A percentile compares a stretch with the other conserved stretches of the same genome.
These are phyloP conservation scores for Brachymystax lenok DNA, from an alignment of 2,797 vertebrate genomes.

Conservation along the genomic window DNA sequence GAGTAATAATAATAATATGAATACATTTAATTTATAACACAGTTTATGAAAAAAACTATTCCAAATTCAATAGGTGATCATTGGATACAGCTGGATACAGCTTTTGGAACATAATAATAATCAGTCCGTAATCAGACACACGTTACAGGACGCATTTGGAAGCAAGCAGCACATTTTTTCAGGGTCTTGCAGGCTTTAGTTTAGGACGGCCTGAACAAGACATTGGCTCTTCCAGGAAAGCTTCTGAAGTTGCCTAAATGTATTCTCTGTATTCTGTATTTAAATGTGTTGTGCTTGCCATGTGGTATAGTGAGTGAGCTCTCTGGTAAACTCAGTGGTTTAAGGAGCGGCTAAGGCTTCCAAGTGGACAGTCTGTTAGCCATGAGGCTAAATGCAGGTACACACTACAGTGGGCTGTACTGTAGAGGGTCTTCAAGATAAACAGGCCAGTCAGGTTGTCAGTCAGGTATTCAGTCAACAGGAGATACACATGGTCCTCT, in stretches of 20 bases:
- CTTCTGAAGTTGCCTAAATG: slow-evolving; percentile 24
- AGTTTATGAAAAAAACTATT: background rate
- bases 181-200: background rate
- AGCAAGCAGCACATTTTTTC: background rate
- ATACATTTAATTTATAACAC: background rate
- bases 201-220: slow-evolving; percentile 27
- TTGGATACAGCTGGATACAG: background rate
- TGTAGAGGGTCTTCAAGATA: slow-evolving; percentile 7
- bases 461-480: slow-evolving; percentile 14
- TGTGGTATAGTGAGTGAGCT: slow-evolving; percentile 2
- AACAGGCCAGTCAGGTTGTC: slow-evolving; percentile 15
- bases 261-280: slow-evolving; percentile 8
- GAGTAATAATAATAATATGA: background rate
- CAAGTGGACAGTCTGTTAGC: slow-evolving; percentile 15
- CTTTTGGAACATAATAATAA: slow-evolving; percentile 11
- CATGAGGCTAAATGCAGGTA: slow-evolving; percentile 12
- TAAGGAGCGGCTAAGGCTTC: slow-evolving; percentile 21
- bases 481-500: slow-evolving; percentile 23
- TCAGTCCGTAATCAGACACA: background rate
- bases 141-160: background rate
- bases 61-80: background rate
- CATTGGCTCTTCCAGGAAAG: slow-evolving; percentile 34
- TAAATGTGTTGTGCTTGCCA: slow-evolving; percentile 21
- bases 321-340: slow-evolving; percentile 43
- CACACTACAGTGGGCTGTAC: slow-evolving; percentile 1